phyloP scores from a whole-genome alignment of 2,888 invertebrate genomes.

The Notocelia uddmanniana region DNA sequence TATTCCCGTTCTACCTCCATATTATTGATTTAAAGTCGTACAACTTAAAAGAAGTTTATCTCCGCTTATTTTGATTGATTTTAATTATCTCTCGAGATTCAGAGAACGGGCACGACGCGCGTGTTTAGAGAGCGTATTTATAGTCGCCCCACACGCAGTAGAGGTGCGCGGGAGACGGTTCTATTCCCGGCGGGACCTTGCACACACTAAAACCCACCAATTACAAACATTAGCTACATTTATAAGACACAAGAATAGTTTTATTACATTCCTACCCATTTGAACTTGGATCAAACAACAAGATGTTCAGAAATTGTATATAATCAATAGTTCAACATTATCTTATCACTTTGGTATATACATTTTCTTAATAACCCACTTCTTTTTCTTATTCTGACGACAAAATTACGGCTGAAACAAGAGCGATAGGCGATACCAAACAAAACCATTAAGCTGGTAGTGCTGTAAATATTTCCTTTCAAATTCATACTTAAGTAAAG shows the following conservation, averaged over 20 bases:
- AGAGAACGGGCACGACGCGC: slow-evolving; percentile 68
- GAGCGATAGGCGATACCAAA: not conserved
- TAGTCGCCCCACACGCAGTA: slow-evolving; percentile 82
- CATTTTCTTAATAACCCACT: not conserved
- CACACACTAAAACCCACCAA: slow-evolving; percentile 51
- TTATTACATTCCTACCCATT: slow-evolving; percentile 7
- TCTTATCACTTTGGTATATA: not conserved
- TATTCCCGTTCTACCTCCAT: slow-evolving; percentile 2
- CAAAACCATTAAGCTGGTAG: not conserved
- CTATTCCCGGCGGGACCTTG: slow-evolving; percentile 81
- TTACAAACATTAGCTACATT: slow-evolving; percentile 38
- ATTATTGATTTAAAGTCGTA: not conserved
- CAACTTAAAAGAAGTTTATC: slow-evolving; percentile 9
- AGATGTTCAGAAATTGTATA: not conserved
- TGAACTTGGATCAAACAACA: slow-evolving; percentile 5
- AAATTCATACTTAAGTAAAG: not conserved
- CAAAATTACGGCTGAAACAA: not conserved
- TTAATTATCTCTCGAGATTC: slow-evolving; percentile 59
- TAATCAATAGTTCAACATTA: not conserved
- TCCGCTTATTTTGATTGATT: slow-evolving; percentile 31
- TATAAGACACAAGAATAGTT: slow-evolving; percentile 3
- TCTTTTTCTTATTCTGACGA: not conserved
- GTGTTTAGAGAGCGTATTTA: slow-evolving; percentile 72
- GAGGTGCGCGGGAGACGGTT: slow-evolving; percentile 79
- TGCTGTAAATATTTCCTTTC: not conserved